Evolutionary conservation across 2,888 invertebrate genomes (phyloP).

Genomic region (Lysandra bellargus): DNA sequence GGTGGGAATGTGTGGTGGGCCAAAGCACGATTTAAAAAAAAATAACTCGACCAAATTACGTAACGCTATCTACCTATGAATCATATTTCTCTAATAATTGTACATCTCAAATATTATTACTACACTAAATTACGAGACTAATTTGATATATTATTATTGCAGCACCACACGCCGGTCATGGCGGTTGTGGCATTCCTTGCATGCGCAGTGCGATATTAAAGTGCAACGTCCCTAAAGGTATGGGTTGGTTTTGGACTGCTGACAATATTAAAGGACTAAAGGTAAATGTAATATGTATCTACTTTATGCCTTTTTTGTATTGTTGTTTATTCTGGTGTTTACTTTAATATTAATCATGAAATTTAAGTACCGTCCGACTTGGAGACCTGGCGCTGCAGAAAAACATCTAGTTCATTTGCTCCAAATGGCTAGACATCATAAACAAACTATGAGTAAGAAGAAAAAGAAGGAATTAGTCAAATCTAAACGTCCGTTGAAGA

Average conservation of each 20-base stretch:
- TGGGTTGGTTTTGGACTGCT: conserved; percentile 78
- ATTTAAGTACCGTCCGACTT: conserved; percentile 68
- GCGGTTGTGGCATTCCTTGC: conserved; percentile 61
- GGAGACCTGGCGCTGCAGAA: conserved; percentile 71
- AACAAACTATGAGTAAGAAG: conserved; percentile 57
- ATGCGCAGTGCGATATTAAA: conserved; percentile 46
- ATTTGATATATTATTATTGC: conserved; percentile 39
- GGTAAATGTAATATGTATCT: conserved; percentile 51
- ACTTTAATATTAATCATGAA: conserved; percentile 43
- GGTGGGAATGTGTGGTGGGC: no score
- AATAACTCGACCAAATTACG: no score
- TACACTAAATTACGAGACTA: not conserved
- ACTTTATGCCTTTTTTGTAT: conserved; percentile 1
- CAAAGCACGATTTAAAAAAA: no score
- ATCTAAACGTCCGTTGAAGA: conserved; percentile 59
- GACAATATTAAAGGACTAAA: conserved; percentile 66
- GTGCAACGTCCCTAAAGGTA: conserved; percentile 61
- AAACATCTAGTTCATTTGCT: conserved; percentile 65
- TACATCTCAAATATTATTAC: not conserved
- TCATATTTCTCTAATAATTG: not conserved
- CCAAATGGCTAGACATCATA: conserved; percentile 64
- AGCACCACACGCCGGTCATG: conserved; percentile 74
- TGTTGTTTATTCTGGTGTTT: not conserved
- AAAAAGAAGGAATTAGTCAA: conserved; percentile 54
- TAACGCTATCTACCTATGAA: no score